Evolutionary conservation across 2,797 vertebrate species (phyloP), one percentile per base, ranked within the genome.

Genomic region (Catostomus latipinnis): DNA sequence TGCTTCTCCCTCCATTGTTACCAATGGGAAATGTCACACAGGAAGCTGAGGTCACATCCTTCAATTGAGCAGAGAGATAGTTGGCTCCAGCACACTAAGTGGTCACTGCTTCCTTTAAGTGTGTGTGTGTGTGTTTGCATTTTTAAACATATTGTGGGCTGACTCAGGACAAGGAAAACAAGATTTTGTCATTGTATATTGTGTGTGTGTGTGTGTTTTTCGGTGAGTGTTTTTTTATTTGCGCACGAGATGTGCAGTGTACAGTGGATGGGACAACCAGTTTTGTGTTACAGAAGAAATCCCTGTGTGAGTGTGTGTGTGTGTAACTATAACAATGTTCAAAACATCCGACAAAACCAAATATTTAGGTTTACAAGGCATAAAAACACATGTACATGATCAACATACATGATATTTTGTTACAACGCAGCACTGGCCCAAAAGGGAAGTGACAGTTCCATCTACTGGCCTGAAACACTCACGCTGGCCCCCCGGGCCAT

Each of bases 1-100:
- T 46, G 80, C 70, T 57, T 74, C 34, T 34, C 34, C 69, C 62
- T 78, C 45, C 54, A 10, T 74, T 86, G 60, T 61, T 74, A 50
- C 6, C 45, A 34, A 4, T 34, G 81, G 76, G 79, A 81, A 86
- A 85, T 72, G 12, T 70, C 82, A 14, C 43, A 62, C 89, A 91
- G 93, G 93, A 93, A 93, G 86, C 81, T 89, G 85, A 86, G 80
- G 84, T 91, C 88, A 91, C 88, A 86, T 93, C 93, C 93, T 91
- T 83, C 85, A 85, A 92, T 93, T 92, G 86, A 93, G 78, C 61
- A 74, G 84, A 67, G 86, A 88, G 80, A 86, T 84, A 86, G 76
- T 74, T 22, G 58, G 61, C 65, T 78, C 50, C 71, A 65, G 70
- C 50, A 56, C 63, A 71, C 68, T 68, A 50, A 62, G n/a, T 6